A percentile compares a stretch with the other conserved stretches of the same genome.
These are phyloP conservation scores for Riparia riparia DNA, from an alignment of 2,113 vertebrate species.

Conservation along the genomic window DNA sequence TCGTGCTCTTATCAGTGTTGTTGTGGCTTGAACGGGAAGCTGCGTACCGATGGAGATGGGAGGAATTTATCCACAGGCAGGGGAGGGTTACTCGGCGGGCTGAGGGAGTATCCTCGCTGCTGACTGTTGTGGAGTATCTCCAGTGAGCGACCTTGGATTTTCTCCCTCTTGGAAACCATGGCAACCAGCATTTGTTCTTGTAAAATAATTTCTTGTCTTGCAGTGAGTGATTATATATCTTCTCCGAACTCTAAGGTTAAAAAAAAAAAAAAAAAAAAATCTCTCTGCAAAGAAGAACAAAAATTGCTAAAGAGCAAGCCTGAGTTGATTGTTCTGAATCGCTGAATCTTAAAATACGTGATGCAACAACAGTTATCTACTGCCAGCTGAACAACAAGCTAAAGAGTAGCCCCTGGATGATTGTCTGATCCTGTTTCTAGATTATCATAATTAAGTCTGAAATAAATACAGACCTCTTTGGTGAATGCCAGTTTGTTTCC, in stretches of 20 bases:
- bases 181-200: slow-evolving; percentile 56
- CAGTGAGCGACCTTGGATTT: slow-evolving; percentile 62
- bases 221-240: slow-evolving; percentile 40
- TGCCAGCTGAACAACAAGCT: not conserved
- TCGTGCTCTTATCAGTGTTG: not conserved
- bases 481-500: not conserved
- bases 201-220: slow-evolving; percentile 60
- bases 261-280: not conserved
- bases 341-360: not conserved
- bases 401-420: not conserved
- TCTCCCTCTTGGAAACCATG: slow-evolving; percentile 67
- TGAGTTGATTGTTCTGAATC: not conserved
- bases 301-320: not conserved
- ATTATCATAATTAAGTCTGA: not conserved
- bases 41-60: not conserved
- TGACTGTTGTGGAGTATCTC: not conserved
- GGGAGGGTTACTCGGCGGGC: accelerated
- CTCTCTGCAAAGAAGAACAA: not conserved
- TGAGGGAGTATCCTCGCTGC: not conserved
- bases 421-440: not conserved
- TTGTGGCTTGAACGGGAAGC: not conserved
- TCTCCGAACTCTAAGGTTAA: not conserved
- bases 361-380: not conserved
- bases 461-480: not conserved
- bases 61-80: not conserved